phyloP scores from a whole-genome alignment of 2,113 vertebrate genomes.

The Vidua chalybeata region DNA sequence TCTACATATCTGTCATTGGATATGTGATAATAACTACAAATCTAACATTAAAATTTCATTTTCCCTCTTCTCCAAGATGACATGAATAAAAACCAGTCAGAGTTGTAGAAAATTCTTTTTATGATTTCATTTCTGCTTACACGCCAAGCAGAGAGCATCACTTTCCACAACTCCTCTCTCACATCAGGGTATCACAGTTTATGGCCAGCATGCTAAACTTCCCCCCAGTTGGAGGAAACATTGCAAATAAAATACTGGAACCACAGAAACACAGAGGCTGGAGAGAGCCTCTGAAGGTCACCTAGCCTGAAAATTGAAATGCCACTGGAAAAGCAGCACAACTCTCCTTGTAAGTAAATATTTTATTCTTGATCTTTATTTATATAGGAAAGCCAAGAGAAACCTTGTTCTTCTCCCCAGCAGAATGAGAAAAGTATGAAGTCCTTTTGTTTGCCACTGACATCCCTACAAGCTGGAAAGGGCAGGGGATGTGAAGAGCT shows the following conservation, averaged over 20 bases:
- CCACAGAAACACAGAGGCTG: not conserved
- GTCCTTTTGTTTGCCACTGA: not conserved
- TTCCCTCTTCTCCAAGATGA: not conserved
- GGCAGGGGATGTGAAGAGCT: not conserved
- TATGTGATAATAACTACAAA: slow-evolving; percentile 1
- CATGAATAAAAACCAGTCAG: not conserved
- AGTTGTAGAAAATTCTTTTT: not conserved
- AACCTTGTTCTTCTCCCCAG: not conserved
- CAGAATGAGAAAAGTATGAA: not conserved
- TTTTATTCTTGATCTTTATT: slow-evolving; percentile 51
- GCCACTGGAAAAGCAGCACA: not conserved
- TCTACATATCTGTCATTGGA: not conserved
- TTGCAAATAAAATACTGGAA: not conserved
- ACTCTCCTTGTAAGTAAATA: not conserved
- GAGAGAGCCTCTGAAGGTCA: slow-evolving; percentile 16
- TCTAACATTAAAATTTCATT: slow-evolving; percentile 12
- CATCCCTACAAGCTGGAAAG: not conserved
- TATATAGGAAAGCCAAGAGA: slow-evolving; percentile 2
- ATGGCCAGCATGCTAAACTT: not conserved
- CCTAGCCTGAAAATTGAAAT: not conserved
- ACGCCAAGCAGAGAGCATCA: not conserved
- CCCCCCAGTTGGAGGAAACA: not conserved
- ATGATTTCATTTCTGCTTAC: not conserved
- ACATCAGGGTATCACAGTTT: not conserved
- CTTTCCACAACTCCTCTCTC: not conserved